Evolutionary conservation across 23 tunicate species (phyloP).

Genomic region (Halocynthia roretzi): DNA sequence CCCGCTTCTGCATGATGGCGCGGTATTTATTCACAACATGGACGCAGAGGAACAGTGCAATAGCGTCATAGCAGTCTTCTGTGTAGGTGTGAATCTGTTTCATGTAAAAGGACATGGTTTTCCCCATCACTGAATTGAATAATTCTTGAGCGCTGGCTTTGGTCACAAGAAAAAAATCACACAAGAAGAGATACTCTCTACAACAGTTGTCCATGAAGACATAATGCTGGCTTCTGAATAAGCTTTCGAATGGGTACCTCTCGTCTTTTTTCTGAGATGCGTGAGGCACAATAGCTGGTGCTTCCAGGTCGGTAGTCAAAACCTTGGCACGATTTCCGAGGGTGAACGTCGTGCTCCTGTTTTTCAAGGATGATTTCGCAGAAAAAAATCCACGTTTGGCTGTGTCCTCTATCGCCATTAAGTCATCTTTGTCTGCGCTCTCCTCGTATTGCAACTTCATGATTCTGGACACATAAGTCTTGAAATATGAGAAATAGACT

Average conservation of each 20-base stretch:
- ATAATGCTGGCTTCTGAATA: conserved; percentile 77
- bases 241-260: conserved; percentile 64
- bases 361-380: conserved; percentile 50
- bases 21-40: conserved; percentile 73
- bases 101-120: conserved; percentile 54
- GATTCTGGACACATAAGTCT: conserved; percentile 62
- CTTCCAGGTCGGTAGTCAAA: conserved; percentile 48
- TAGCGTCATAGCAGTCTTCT: conserved; percentile 70
- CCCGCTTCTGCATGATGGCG: conserved; percentile 66
- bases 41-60: conserved; percentile 84
- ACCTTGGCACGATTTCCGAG: conserved; percentile 61
- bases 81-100: conserved; percentile 70
- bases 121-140: conserved; percentile 67
- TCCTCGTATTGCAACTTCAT: conserved; percentile 88
- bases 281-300: conserved; percentile 90
- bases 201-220: conserved; percentile 78
- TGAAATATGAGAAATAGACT: conserved; percentile 87
- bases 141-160: conserved; percentile 56
- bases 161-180: conserved; percentile 86
- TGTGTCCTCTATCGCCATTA: conserved; percentile 79
- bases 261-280: conserved; percentile 73
- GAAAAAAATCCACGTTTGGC: conserved; percentile 73
- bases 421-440: conserved; percentile 69
- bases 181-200: conserved; percentile 76
- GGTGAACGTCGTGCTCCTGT: conserved; percentile 72